Percentiles rank a stretch among this genome's conserved stretches.
These are phyloP conservation scores for Apodemia zela DNA, from an alignment of 2,888 invertebrate genomes.

Conservation along the genomic window DNA sequence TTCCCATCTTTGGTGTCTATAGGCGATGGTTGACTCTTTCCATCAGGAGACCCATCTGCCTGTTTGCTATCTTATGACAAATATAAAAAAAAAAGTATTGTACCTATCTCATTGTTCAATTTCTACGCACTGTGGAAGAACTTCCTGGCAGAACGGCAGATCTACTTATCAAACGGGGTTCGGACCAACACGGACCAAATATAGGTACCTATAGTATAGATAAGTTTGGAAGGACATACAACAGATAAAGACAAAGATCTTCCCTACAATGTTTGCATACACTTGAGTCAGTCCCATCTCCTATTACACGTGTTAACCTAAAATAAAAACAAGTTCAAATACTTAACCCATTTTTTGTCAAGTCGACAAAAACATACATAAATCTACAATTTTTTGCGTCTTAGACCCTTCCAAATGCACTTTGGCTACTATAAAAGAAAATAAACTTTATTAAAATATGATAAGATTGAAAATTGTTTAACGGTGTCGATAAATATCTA, in stretches of 20 bases:
- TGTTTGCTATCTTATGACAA: no score
- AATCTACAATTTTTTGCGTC: conserved; percentile 52
- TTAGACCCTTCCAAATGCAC: conserved; percentile 44
- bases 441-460: neutral
- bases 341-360: conserved; percentile 63
- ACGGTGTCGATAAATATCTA: neutral
- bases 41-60: no score
- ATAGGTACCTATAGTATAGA: no score
- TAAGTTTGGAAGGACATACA: neutral
- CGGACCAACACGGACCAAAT: no score
- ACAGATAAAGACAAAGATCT: neutral
- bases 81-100: no score
- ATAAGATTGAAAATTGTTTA: conserved; percentile 27
- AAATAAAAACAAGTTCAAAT: conserved; percentile 51
- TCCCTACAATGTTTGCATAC: neutral
- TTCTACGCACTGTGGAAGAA: no score
- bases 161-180: no score
- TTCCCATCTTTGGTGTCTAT: no score
- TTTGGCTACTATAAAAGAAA: conserved; percentile 31
- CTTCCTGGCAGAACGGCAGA: no score
- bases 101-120: no score
- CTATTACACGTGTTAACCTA: conserved; percentile 55
- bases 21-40: no score
- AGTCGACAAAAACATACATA: conserved; percentile 55
- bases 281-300: conserved; percentile 34